These are phyloP conservation scores for Drosophila mojavensis DNA, from an alignment of 1,140 invertebrate species.

Conservation along the genomic window DNA sequence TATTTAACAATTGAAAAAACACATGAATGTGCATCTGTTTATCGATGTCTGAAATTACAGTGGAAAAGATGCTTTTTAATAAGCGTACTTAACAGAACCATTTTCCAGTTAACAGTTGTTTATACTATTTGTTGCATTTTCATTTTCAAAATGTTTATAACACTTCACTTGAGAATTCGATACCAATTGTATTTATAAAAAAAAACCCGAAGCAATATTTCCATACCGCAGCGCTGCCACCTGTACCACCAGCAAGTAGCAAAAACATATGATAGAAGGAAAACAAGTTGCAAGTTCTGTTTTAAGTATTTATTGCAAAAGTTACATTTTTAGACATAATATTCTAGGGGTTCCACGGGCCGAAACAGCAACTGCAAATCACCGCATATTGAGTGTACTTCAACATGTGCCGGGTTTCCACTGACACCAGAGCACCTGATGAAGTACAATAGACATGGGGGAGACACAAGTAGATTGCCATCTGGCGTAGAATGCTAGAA, in stretches of 20 bases:
- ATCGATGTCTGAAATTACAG: not conserved
- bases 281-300: not conserved
- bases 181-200: not conserved
- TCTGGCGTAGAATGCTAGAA: not conserved
- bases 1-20: not conserved
- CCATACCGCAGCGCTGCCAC: not conserved
- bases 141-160: not conserved
- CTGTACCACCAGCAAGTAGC: not conserved
- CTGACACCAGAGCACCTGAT: conserved; percentile 98
- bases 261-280: not conserved
- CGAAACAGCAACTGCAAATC: conserved; percentile 39
- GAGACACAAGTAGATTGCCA: conserved; percentile 83
- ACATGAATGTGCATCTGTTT: not conserved
- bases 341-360: not conserved
- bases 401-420: conserved; percentile 96
- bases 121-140: not conserved
- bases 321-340: not conserved
- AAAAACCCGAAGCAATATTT: not conserved
- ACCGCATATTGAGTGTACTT: conserved; percentile 93
- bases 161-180: not conserved
- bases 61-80: not conserved
- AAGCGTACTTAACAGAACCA: not conserved
- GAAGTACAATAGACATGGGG: conserved; percentile 98
- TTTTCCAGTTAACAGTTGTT: conserved; percentile 19
- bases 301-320: conserved; percentile 2